A percentile compares a stretch with the other conserved stretches of the same genome.
These are phyloP conservation scores for Calliopum simillimum DNA, from an alignment of 2,888 invertebrate genomes.

Conservation along the genomic window DNA sequence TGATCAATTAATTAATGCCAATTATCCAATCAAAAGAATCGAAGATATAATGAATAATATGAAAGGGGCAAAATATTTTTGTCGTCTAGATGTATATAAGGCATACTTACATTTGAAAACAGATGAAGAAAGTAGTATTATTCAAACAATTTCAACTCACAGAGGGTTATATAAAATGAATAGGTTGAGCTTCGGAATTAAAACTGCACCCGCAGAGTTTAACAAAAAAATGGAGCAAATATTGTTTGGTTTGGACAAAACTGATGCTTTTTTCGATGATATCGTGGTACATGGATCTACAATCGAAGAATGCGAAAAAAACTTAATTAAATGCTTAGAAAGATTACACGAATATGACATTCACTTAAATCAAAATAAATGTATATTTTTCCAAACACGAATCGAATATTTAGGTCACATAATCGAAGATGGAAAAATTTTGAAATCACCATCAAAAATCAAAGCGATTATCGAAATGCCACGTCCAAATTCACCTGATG, in stretches of 20 bases:
- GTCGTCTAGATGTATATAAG: slow-evolving; percentile 38
- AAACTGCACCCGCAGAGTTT: slow-evolving; percentile 40
- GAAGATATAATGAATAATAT: slow-evolving; percentile 41
- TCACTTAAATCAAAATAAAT: slow-evolving; percentile 37
- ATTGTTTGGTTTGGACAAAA: slow-evolving; percentile 24
- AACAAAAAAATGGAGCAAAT: no score
- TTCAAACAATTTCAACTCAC: slow-evolving; percentile 39
- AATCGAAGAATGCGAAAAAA: slow-evolving; percentile 35
- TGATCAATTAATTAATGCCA: slow-evolving; percentile 29
- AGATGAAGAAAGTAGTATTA: slow-evolving; percentile 21
- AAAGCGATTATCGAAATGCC: slow-evolving; percentile 34
- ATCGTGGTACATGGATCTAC: slow-evolving; percentile 36
- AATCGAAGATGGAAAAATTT: slow-evolving; percentile 26
- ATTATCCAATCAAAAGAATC: slow-evolving; percentile 39
- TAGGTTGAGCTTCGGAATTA: slow-evolving; percentile 30
- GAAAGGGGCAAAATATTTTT: slow-evolving; percentile 38
- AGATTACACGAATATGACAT: slow-evolving; percentile 40
- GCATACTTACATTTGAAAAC: slow-evolving; percentile 36
- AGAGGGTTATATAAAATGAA: slow-evolving; percentile 35
- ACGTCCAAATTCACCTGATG: slow-evolving; percentile 36
- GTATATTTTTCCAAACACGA: slow-evolving; percentile 36
- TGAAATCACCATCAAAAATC: slow-evolving; percentile 37
- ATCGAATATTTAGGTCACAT: slow-evolving; percentile 38
- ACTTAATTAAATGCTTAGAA: slow-evolving; percentile 37
- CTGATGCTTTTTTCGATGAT: slow-evolving; percentile 42